Evolutionary conservation across 1,140 invertebrate genomes (phyloP), one percentile per base, ranked within the genome.

Genomic region (Matsumurasca onukii): DNA sequence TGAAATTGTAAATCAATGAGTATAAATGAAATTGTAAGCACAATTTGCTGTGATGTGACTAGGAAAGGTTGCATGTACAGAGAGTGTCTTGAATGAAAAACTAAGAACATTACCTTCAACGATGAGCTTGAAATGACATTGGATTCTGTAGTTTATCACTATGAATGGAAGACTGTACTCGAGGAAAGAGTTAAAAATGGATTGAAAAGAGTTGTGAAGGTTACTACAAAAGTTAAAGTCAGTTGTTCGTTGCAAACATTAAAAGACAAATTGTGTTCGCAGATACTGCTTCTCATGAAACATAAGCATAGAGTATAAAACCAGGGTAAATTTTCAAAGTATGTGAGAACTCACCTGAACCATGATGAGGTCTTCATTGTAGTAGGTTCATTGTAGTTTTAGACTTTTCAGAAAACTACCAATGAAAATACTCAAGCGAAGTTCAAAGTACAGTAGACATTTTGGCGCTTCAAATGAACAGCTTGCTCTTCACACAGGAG

Each of bases 251-350:
- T 34, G 17, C 5, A 68, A 57, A 34, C 57, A 48, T 62, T 49
- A 12, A n/a, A 31, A 69, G 57, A 63, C 31, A 63, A 69, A 63
- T 62, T 31, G 5, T 31, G 61, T 9, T 63, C 61, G 27, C 25
- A 48, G 13, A 27, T 39, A 31, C 34, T 48, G n/a, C 27, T 31
- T 12, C 27, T 34, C 22, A 80, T 61, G 77, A 75, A 67, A 75
- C 77, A 48, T 77, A 78, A 66, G 78, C 80, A 67, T 76, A 77
- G 17, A 75, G 74, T 55, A 13, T 55, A 55, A 12, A 55, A 55
- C 24, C 51, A 55, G 51, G 24, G 24, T 22, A 55, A 55, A 22
- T 55, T 55, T 55, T 55, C 51, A 13, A 55, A 55, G 51, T 55
- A 55, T 22, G 12, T 5, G 12, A 55, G 51, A 55, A 55, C 51